phyloP scores from a whole-genome alignment of 2,113 vertebrate species.

The Merops nubicus region DNA sequence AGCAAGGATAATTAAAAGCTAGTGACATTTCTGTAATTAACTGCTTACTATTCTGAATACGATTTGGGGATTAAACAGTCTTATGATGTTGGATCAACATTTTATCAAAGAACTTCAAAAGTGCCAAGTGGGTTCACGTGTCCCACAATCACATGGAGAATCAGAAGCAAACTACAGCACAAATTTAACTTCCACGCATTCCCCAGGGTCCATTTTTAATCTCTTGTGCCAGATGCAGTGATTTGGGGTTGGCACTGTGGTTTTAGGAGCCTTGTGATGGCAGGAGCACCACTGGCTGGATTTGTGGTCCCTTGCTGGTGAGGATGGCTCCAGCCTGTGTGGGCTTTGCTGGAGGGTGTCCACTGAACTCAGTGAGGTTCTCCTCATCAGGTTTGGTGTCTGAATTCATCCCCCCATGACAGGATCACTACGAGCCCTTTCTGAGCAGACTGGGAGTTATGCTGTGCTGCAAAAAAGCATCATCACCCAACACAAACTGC shows the following conservation, averaged over 20 bases:
- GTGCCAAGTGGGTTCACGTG: accelerated
- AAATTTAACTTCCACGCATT: background rate
- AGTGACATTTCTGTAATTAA: background rate
- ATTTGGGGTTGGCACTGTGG: background rate
- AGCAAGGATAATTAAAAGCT: background rate
- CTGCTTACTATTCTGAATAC: background rate
- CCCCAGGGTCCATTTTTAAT: background rate
- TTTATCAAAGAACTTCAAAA: background rate
- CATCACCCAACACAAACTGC: background rate
- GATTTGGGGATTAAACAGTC: background rate
- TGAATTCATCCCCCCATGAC: background rate
- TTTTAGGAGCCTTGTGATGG: background rate
- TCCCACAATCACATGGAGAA: background rate
- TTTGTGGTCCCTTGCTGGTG: accelerated
- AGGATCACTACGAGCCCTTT: background rate
- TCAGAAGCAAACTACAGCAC: background rate
- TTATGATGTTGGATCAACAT: background rate
- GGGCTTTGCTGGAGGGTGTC: background rate
- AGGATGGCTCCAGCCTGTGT: background rate
- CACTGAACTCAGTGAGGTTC: too few species aligned
- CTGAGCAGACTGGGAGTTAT: too few species aligned
- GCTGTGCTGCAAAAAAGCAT: background rate
- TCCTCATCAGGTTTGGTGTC: too few species aligned
- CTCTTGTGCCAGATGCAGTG: background rate
- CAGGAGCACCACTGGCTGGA: background rate